Evolutionary conservation across 2,888 invertebrate genomes (phyloP).

Genomic region (Megaustenia siamemsis): DNA sequence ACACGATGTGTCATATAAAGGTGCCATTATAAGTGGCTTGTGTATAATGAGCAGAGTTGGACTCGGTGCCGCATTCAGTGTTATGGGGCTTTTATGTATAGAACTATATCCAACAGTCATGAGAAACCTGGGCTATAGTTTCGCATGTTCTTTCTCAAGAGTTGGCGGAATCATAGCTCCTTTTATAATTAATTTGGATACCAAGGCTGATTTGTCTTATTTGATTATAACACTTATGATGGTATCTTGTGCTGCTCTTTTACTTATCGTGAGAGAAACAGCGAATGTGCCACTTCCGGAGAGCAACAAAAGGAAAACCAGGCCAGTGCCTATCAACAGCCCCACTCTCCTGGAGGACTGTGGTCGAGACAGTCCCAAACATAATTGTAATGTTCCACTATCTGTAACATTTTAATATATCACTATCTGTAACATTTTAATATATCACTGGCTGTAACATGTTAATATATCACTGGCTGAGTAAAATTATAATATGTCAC

Average conservation of each 20-base stretch:
- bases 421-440: no score
- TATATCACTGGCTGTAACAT: no score
- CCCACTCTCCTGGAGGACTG: neutral
- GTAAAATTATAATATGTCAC: no score
- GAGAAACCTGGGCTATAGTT: constrained; percentile 3
- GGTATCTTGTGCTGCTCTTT: neutral
- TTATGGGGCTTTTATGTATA: neutral
- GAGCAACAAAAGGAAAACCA: neutral
- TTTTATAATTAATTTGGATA: constrained; percentile 23
- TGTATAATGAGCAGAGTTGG: neutral
- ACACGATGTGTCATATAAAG: neutral
- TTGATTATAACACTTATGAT: neutral
- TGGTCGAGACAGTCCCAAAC: no score
- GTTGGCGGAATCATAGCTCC: neutral
- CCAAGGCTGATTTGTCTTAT: neutral
- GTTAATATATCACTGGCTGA: no score
- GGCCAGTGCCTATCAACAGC: neutral
- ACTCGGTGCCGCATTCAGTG: neutral
- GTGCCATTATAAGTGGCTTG: neutral
- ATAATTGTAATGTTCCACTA: no score
- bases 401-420: no score
- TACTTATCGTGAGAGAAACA: neutral
- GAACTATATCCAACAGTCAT: constrained; percentile 26
- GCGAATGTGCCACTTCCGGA: neutral
- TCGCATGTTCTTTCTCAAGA: neutral